Evolutionary conservation across 2,113 vertebrate species (phyloP).

Genomic region (Pipra filicauda): DNA sequence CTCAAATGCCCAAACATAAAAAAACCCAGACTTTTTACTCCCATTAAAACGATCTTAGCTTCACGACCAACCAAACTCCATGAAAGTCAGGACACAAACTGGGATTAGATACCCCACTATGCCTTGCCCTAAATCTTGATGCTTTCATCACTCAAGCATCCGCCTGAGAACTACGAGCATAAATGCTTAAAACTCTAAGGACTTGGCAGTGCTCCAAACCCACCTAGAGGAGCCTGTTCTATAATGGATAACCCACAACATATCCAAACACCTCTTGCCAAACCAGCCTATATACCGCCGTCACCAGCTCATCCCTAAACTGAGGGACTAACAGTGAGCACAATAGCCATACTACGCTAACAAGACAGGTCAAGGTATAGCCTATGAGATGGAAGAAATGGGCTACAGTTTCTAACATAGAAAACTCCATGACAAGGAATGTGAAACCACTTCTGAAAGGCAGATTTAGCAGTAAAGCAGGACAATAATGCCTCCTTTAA

Average conservation of each 20-base stretch:
- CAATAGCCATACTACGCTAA: neutral
- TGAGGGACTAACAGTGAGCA: accelerated
- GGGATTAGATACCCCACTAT: slow-evolving; percentile 16
- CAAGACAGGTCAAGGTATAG: neutral
- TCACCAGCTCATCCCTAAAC: accelerated
- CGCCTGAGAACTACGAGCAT: neutral
- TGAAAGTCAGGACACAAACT: neutral
- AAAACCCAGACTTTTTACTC: neutral
- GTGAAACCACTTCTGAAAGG: accelerated
- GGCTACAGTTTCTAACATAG: neutral
- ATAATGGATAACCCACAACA: neutral
- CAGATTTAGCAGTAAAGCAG: neutral
- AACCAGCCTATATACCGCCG: neutral
- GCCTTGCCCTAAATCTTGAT: neutral
- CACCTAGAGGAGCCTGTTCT: neutral
- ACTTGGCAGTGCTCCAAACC: neutral
- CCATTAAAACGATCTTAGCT: too few relatives aligned
- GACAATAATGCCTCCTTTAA: accelerated
- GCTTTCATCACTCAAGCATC: neutral
- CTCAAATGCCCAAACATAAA: neutral
- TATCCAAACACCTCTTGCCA: neutral
- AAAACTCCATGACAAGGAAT: accelerated
- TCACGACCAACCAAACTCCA: neutral
- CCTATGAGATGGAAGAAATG: neutral
- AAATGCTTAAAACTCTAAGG: slow-evolving; percentile 6